Percentiles rank a stretch among this genome's conserved stretches.
Evolutionary conservation across 23 tunicate species (phyloP).

Genomic region (Ascidia mentula): DNA sequence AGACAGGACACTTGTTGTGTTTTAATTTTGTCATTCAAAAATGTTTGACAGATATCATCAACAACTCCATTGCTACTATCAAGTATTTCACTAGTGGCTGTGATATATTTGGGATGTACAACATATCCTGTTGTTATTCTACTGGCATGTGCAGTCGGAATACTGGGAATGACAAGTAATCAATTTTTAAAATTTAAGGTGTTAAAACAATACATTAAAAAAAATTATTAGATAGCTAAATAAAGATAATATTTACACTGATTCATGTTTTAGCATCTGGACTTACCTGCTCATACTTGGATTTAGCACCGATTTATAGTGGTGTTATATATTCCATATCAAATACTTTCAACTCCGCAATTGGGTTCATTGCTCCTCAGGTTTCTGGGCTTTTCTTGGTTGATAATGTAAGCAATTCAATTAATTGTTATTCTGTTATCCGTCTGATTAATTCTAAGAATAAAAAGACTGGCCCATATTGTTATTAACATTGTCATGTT

Average conservation of each 20-base stretch:
- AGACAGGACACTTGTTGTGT: neutral
- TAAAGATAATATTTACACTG: neutral
- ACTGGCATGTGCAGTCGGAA: neutral
- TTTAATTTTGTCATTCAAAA: neutral
- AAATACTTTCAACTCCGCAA: neutral
- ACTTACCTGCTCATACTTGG: neutral
- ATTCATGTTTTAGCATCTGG: slow-evolving; percentile 1
- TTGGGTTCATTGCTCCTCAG: slow-evolving; percentile 8
- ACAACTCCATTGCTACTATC: neutral
- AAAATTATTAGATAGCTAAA: neutral
- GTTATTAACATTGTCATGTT: too few species aligned
- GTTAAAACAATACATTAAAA: neutral
- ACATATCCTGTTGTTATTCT: neutral
- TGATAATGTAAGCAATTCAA: slow-evolving; percentile 5
- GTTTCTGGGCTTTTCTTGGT: neutral
- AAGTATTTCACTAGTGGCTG: neutral
- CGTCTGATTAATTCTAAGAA: too few species aligned
- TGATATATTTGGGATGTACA: neutral
- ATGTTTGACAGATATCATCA: neutral
- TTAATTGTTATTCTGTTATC: too few species aligned
- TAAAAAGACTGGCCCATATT: too few species aligned
- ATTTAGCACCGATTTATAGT: neutral
- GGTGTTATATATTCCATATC: slow-evolving; percentile 14
- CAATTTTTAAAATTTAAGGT: neutral
- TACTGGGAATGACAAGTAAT: neutral